Evolutionary conservation across 2,113 vertebrate genomes (phyloP), one percentile per base, ranked within the genome.

Genomic region (Phyllostomus discolor): DNA sequence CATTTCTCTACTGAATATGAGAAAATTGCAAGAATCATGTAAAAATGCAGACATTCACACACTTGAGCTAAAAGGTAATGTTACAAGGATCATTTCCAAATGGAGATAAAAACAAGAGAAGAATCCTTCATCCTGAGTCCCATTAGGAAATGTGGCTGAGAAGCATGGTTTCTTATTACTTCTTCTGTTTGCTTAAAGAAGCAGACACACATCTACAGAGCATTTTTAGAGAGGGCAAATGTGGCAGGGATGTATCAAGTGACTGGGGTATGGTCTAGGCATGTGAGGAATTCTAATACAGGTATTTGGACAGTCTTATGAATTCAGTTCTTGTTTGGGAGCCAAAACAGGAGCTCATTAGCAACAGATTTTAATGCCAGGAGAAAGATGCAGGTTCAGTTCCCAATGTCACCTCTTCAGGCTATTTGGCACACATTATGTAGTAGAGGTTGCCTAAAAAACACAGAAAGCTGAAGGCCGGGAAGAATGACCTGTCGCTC

Each of bases 101-200:
- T 52, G 46, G 89, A 96, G 46, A 94, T 73, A 93, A 96, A 97
- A 95, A 90, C 88, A 94, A 90, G 38, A 94, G 62, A 96, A 89
- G 75, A 93, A 73, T 90, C 26, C 19, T 92, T 95, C 66, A 95
- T 94, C 38, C 33, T n/a, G 11, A 64, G 19, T 91, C 15, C 46
- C 31, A 76, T 78, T 94, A 92, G 62, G 62, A 96, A 94, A 72
- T 33, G 64, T 46, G 46, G n/a, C 57, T 89, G 33, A 78, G 31
- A 88, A 89, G n/a, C 66, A 79, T 28, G 26, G 66, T 94, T 95
- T 91, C 19, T 64, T 80, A 66, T 72, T 86, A 90, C 20, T 48
- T 82, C 43, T 38, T 69, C 31, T 89, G 35, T 85, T 94, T 91
- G 43, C 48, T 88, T 87, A 73, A 88, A 95, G 52, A 94, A 43